Evolutionary conservation across 2,113 vertebrate genomes (phyloP).

Genomic region (Gambusia affinis): DNA sequence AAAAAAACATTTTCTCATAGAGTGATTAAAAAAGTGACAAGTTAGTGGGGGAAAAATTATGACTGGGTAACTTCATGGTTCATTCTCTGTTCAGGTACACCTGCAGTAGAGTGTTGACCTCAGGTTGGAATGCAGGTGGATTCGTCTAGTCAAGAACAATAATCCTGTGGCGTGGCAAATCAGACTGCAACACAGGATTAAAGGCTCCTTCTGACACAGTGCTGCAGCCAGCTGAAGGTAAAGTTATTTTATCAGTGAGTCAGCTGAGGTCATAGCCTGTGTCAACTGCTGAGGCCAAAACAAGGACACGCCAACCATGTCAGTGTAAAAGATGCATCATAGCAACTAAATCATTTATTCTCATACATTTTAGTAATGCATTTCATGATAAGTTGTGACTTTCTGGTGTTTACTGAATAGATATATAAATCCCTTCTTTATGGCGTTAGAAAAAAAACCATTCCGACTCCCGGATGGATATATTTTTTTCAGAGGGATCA

Average conservation of each 20-base stretch:
- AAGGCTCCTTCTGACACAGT: slow-evolving; percentile 70
- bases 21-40: slow-evolving; percentile 2
- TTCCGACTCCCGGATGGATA: no score
- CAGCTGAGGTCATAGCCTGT: slow-evolving; percentile 51
- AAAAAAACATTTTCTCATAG: slow-evolving; percentile 26
- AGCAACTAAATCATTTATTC: not conserved
- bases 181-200: slow-evolving; percentile 71
- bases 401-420: no score
- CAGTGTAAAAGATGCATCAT: slow-evolving; percentile 18
- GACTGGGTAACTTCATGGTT: slow-evolving; percentile 30
- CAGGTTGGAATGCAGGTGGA: slow-evolving; percentile 40
- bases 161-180: slow-evolving; percentile 38
- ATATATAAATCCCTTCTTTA: no score
- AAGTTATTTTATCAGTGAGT: slow-evolving; percentile 72
- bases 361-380: not conserved
- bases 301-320: slow-evolving; percentile 30
- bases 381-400: no score
- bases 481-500: not conserved
- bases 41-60: not conserved
- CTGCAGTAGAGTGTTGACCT: slow-evolving; percentile 27
- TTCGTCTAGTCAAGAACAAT: slow-evolving; percentile 36
- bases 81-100: not conserved
- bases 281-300: slow-evolving; percentile 31
- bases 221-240: slow-evolving; percentile 69
- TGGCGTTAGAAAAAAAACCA: no score